phyloP scores from a whole-genome alignment of 1,140 invertebrate genomes.

The Paraescarpia echinospica region DNA sequence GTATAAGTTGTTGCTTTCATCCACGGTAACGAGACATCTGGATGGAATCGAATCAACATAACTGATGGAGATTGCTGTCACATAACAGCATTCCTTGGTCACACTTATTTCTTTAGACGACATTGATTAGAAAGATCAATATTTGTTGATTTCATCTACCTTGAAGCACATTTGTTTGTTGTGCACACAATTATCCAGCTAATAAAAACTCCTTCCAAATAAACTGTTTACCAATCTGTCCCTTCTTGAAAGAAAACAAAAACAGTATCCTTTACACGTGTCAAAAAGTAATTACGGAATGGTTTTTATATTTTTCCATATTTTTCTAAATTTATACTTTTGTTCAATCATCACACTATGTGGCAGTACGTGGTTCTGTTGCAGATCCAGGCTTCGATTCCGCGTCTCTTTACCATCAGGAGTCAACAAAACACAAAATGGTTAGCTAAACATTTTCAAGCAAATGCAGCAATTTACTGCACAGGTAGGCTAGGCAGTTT shows the following conservation, averaged over 20 bases:
- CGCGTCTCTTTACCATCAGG: background rate
- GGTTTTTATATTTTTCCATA: background rate
- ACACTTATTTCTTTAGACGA: background rate
- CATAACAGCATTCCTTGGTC: background rate
- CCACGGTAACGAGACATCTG: background rate
- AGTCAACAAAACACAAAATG: background rate
- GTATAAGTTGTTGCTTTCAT: background rate
- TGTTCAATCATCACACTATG: background rate
- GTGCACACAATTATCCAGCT: background rate
- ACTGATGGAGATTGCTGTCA: background rate
- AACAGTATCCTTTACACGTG: background rate
- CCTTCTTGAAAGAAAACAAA: background rate
- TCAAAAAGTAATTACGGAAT: background rate
- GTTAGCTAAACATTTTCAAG: background rate
- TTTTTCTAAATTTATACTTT: background rate
- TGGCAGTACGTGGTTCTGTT: background rate
- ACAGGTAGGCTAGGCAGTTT: background rate
- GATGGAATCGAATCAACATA: background rate
- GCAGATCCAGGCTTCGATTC: background rate
- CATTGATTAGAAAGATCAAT: background rate
- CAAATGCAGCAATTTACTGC: background rate
- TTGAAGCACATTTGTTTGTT: background rate
- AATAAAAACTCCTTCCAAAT: background rate
- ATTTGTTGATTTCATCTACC: background rate
- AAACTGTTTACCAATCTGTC: background rate